Evolutionary conservation across 2,888 invertebrate species (phyloP), one percentile per base, ranked within the genome.

Genomic region (Hydrotaea cyrtoneurina): DNA sequence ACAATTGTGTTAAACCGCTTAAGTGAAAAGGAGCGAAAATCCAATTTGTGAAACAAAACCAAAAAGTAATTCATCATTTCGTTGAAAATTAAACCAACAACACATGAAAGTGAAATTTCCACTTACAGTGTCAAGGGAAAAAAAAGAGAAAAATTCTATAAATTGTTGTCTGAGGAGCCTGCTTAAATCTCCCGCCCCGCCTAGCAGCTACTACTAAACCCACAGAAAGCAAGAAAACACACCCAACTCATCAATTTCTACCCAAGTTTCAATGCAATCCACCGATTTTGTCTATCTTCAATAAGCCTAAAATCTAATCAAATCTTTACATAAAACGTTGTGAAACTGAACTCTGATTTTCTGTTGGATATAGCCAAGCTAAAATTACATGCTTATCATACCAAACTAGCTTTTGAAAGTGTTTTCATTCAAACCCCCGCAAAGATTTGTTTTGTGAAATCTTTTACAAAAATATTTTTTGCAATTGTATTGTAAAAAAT

Each of bases 231-330:
- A 55, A 64, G 15, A 13, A 75, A 73, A 72, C 71, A 55, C 21
- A 39, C 4, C 5, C 31, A 36, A 2, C 7, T 31, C 46, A 72
- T 31, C 21, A n/a, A 73, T 21, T 55, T 53, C 19, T 75, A 15
- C 59, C 31, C 31, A 62, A 66, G 50, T 71, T 78, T 75, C 64
- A 78, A 71, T 72, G 43, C 77, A 81, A 83, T 66, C 86, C 86
- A 86, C 86, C 86, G 86, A 86, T 86, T 86, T 86, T 83, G 10
- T 46, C 46, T 46, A 3, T n/a, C 62, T 78, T 19, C 17, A 57
- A 55, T 75, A 59, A 5, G 15, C 55, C 31, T 43, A 23, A 26
- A 43, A 71, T 23, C 53, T n/a, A 50, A 71, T 39, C 59, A 59
- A 39, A 69, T 69, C 5, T 46, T 66, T 69, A 66, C 19, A 36